A percentile compares a stretch with the other conserved stretches of the same genome.
phyloP scores from a whole-genome alignment of 1,140 invertebrate genomes.

The Solenopsis fugax region DNA sequence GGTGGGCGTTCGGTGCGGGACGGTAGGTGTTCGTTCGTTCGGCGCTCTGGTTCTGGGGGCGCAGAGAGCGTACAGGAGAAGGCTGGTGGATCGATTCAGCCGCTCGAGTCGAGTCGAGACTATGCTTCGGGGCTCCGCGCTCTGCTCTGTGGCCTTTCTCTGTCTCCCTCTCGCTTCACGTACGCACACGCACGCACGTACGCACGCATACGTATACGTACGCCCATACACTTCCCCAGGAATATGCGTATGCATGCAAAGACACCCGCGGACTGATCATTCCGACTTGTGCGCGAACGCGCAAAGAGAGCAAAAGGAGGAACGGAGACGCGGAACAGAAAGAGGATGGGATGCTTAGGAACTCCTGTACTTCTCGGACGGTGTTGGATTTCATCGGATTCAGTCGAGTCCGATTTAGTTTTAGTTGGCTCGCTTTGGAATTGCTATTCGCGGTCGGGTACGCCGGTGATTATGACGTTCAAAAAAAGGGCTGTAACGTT shows the following conservation, averaged over 20 bases:
- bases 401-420: slow-evolving; percentile 62
- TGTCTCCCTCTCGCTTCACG: slow-evolving; percentile 26
- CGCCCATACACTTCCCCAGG: background rate
- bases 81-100: slow-evolving; percentile 84
- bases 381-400: slow-evolving; percentile 66
- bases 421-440: slow-evolving; percentile 37
- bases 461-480: slow-evolving; percentile 4
- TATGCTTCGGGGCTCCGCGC: slow-evolving; percentile 77
- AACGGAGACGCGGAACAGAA: slow-evolving; percentile 17
- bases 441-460: slow-evolving; percentile 5
- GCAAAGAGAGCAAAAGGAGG: background rate
- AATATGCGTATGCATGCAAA: slow-evolving; percentile 29
- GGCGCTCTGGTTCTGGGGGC: slow-evolving; percentile 73
- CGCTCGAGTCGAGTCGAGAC: slow-evolving; percentile 85
- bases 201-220: slow-evolving; percentile 7
- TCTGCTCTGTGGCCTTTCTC: slow-evolving; percentile 64
- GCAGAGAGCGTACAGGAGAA: slow-evolving; percentile 75
- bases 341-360: slow-evolving; percentile 36
- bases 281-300: slow-evolving; percentile 16
- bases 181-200: slow-evolving; percentile 43
- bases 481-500: background rate
- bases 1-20: slow-evolving; percentile 47
- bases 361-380: slow-evolving; percentile 14
- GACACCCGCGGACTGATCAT: slow-evolving; percentile 57
- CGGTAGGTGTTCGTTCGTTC: slow-evolving; percentile 63